Evolutionary conservation across 92 coral and sea anemone genomes (phyloP), one percentile per base, ranked within the genome.

Genomic region (Paramuricea clavata): DNA sequence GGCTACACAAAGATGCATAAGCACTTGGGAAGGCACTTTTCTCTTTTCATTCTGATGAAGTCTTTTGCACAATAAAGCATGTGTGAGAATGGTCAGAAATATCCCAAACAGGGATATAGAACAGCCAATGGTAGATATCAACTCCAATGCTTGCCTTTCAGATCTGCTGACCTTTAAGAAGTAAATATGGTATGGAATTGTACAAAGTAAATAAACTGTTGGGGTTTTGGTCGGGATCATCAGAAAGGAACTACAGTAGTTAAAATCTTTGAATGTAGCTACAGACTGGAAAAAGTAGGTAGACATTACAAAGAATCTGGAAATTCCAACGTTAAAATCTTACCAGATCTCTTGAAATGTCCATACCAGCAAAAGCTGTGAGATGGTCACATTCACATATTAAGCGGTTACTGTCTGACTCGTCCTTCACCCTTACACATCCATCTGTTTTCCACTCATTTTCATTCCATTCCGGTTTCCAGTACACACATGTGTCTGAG

Each of bases 371-470:
- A 54, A 78, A 78, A 26, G 83, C 83, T 13, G 83, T 78, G 28
- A 78, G 50, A 52, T 78, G 83, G 61, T 78, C 61, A 57, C 83
- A 78, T 78, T 78, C 83, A 56, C 83, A 78, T 12, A 56, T 78
- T 28, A 78, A 33, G 61, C 33, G 34, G 39, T 78, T 61, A 35
- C 50, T 30, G 21, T 52, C 21, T 15, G 59, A 12, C 42, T 8
- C n/a, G n/a, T n/a, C n/a, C n/a, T n/a, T 32, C 17, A 47, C 33
- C 26, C 36, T 49, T 78, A 28, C 32, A 61, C 83, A 78, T 54
- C 83, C 83, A 25, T 56, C 69, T 56, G 69, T 78, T 6, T 23
- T 31, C 83, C 83, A 78, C 4, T 12, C 6, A 10, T 15, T 78
- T 54, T 31, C 49, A 17, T 54, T 30, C 16, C 33, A 6, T 36